Percentiles rank a stretch among this genome's conserved stretches.
phyloP scores from a whole-genome alignment of 2,888 invertebrate genomes.

The Xylocampa areola region DNA sequence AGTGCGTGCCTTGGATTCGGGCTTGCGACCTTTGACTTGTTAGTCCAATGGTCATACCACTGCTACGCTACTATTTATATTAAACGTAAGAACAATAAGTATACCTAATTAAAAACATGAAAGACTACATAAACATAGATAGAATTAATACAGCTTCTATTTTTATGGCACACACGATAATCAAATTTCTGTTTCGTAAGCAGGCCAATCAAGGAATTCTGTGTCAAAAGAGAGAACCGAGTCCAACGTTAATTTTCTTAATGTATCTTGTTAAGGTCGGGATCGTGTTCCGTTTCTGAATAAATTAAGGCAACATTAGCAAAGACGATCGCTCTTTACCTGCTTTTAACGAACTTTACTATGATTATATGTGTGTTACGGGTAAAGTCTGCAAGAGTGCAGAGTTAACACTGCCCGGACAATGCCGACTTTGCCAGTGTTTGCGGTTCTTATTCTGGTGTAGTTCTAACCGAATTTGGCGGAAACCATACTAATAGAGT shows the following conservation, averaged over 20 bases:
- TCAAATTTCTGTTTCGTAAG: conserved; percentile 76
- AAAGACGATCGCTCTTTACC: conserved; percentile 74
- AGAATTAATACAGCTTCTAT: conserved; percentile 43
- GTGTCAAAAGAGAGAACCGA: conserved; percentile 77
- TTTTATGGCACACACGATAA: conserved; percentile 67
- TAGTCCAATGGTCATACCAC: no score
- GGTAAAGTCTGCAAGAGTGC: no score
- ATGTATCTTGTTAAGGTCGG: conserved; percentile 82
- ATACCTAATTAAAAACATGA: no score
- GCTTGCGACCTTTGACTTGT: no score
- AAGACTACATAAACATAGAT: conserved; percentile 19
- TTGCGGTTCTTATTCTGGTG: no score
- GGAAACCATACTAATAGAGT: no score
- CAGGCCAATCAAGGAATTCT: conserved; percentile 81
- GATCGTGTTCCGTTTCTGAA: conserved; percentile 76
- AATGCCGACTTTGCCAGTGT: no score
- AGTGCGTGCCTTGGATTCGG: no score
- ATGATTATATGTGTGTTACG: conserved; percentile 54
- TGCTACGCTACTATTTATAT: no score
- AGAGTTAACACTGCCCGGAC: no score
- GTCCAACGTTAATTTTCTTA: conserved; percentile 84
- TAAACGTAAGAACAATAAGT: no score
- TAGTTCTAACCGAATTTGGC: no score
- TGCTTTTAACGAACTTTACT: conserved; percentile 70
- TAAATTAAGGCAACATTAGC: conserved; percentile 81